Evolutionary conservation across 2,797 vertebrate genomes (phyloP), one percentile per base, ranked within the genome.

Genomic region (Aldrovandia affinis): DNA sequence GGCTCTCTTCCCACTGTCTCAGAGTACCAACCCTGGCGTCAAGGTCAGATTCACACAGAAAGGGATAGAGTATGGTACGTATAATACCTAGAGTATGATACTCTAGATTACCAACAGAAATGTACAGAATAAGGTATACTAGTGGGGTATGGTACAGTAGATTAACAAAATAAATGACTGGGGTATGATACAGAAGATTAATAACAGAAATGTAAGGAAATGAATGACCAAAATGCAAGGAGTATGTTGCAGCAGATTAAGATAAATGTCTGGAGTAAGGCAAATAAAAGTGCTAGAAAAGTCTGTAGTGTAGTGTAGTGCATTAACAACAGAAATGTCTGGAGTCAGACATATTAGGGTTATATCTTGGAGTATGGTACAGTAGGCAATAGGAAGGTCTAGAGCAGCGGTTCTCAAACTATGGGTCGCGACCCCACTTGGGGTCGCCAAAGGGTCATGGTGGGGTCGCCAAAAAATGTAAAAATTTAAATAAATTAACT

Each of bases 51-150:
- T 96, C 14, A 95, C 95, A n/a, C 75, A 91, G 78, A 95, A 94
- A 80, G 95, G 94, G 54, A 86, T 96, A 57, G 94, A 96, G 57
- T 96, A 96, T 85, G 94, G 95, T 96, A 87, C 83, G 57, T 52
- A 33, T 44, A n/a, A 18, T 44, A 42, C 81, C 68, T 65, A 12
- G 36, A 9, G 33, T 4, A 22, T 75, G 39, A 20, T 7, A 70
- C 22, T 33, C 18, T 44, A 75, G 20, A 15, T 70, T 39, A 70
- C 36, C 4, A 70, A 36, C 68, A 70, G 33, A 14, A 15, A 70
- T 70, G 14, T 70, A 12, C 6, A 50, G 47, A 50, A 50, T n/a
- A 50, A 14, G 47, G 55, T 15, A 20, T 15, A 20, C 12, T 14
- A 15, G 12, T 20, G 18, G 55, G 33, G 33, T 18, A 22, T 44